These are phyloP conservation scores for Nephrotoma flavescens DNA, from an alignment of 2,888 invertebrate species.

Conservation along the genomic window DNA sequence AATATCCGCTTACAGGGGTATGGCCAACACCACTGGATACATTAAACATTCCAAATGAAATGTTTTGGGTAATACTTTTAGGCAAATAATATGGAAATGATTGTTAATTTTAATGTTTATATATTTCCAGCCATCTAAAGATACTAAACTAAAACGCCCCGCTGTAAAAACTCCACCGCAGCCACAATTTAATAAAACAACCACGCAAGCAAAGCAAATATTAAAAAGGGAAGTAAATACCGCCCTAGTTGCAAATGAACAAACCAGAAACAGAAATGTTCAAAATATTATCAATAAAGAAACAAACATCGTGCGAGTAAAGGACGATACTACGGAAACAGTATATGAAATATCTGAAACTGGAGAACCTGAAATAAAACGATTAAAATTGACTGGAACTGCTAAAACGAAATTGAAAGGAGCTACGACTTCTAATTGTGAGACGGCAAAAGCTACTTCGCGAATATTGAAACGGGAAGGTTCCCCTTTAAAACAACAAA, in stretches of 20 bases:
- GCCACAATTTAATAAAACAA: neutral
- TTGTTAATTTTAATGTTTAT: neutral
- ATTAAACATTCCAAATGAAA: conserved; percentile 30
- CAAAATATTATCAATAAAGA: neutral
- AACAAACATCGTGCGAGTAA: neutral
- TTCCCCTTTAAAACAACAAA: neutral
- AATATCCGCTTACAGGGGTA: conserved; percentile 49
- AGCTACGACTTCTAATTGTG: neutral
- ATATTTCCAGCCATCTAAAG: neutral
- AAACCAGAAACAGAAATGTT: neutral
- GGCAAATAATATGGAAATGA: neutral
- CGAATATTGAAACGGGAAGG: neutral
- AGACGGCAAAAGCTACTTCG: neutral
- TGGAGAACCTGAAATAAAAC: neutral
- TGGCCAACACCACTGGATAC: conserved; percentile 35
- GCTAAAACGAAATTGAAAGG: neutral
- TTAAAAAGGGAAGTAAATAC: conserved; percentile 2
- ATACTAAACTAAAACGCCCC: neutral
- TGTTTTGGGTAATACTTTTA: conserved; percentile 18
- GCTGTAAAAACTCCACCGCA: neutral
- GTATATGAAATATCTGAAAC: neutral
- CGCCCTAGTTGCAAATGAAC: conserved; percentile 9
- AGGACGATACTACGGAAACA: neutral
- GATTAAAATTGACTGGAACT: neutral
- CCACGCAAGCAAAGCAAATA: conserved; percentile 6